A percentile compares a stretch with the other conserved stretches of the same genome.
Conservation (phyloP, 2,888 invertebrate species). For the Gibbula magus region DNA sequence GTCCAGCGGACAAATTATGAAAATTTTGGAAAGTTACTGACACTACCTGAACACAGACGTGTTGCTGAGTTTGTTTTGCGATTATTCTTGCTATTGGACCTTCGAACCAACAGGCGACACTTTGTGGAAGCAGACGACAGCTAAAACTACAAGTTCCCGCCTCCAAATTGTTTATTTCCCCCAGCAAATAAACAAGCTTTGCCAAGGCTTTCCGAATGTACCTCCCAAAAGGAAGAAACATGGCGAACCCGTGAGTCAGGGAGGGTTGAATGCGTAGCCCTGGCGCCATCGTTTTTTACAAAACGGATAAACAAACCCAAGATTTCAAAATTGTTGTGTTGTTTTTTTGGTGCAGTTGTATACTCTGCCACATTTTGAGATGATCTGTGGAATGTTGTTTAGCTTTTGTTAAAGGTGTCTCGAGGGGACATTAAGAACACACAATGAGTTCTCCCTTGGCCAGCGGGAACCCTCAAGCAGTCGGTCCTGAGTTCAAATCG, state of each 20-base stretch:
- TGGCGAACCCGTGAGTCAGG: background rate
- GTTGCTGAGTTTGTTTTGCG: too few relatives aligned
- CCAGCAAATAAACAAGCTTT: constrained; percentile 6
- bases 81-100: too few relatives aligned
- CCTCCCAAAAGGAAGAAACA: background rate
- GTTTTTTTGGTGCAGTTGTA: constrained; percentile 12
- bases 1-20: too few relatives aligned
- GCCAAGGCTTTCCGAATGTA: constrained; percentile 1
- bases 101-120: background rate
- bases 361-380: constrained; percentile 16
- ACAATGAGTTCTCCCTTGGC: background rate
- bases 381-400: constrained; percentile 15
- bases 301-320: background rate
- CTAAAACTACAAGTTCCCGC: background rate
- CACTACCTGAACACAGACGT: too few relatives aligned
- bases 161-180: constrained; percentile 15
- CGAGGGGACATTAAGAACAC: background rate
- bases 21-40: too few relatives aligned
- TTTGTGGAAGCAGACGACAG: background rate
- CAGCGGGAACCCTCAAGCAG: background rate
- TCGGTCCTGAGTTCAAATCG: background rate
- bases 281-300: background rate
- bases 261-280: background rate
- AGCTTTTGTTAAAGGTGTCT: constrained; percentile 9
- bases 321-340: constrained; percentile 3